Conservation (phyloP, 1,140 invertebrate genomes). For the Physella acuta region DNA sequence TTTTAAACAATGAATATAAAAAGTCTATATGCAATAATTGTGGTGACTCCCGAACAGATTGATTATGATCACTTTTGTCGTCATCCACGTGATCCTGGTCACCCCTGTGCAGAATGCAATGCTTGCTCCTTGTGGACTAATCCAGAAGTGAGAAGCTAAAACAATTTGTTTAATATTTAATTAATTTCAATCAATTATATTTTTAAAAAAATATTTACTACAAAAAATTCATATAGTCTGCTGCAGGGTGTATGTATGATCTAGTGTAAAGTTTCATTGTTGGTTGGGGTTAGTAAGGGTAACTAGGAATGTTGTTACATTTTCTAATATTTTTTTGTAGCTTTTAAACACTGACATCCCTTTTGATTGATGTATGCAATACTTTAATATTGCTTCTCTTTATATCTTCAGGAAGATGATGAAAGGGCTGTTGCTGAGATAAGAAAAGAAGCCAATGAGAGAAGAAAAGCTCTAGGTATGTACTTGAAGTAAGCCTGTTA, state of each 20-base stretch:
- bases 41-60: conserved; percentile 48
- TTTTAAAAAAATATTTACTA: not conserved
- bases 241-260: not conserved
- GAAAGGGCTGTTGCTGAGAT: conserved; percentile 15
- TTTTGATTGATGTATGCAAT: not conserved
- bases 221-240: not conserved
- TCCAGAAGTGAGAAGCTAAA: conserved; percentile 40
- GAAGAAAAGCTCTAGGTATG: conserved; percentile 14
- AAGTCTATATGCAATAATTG: too few relatives aligned
- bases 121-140: conserved; percentile 52
- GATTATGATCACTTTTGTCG: conserved; percentile 53
- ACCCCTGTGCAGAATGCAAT: conserved; percentile 39
- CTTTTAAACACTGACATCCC: not conserved
- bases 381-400: not conserved
- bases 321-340: not conserved
- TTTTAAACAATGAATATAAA: too few relatives aligned
- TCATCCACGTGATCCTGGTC: conserved; percentile 44
- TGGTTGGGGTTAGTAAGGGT: not conserved
- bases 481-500: too few relatives aligned
- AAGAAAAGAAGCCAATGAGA: conserved; percentile 4
- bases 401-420: conserved; percentile 8
- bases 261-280: not conserved
- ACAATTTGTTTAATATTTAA: not conserved
- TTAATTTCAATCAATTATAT: not conserved
- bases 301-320: not conserved